Conservation (phyloP, 2,797 vertebrate species). For the Tragelaphus oryx region DNA sequence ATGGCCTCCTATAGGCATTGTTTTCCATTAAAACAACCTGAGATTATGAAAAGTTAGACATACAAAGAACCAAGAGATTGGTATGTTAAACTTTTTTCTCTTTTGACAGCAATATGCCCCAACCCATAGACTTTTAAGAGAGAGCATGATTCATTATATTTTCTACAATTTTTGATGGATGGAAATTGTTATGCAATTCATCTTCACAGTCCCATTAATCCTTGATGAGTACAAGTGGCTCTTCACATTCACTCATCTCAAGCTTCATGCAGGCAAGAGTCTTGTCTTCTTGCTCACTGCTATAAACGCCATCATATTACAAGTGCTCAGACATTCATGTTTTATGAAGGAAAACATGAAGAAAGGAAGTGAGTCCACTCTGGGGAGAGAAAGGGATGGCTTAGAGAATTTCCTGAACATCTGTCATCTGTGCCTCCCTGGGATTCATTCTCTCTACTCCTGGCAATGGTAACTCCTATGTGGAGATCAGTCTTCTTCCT, state of each 20-base stretch:
- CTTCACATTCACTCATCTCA: background rate
- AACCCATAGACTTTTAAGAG: background rate
- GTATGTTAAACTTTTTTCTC: background rate
- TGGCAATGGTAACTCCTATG: background rate
- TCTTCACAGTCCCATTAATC: fast-evolving
- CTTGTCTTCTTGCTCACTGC: background rate
- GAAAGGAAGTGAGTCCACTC: background rate
- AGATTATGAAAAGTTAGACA: background rate
- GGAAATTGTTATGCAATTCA: background rate
- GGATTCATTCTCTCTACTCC: background rate
- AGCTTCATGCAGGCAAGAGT: background rate
- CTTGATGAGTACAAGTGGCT: background rate
- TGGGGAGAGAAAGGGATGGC: background rate
- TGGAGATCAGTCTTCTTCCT: background rate
- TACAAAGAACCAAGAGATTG: background rate
- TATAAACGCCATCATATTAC: background rate
- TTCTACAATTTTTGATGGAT: background rate
- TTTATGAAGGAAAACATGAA: background rate
- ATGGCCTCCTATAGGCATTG: background rate
- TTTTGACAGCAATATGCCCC: background rate
- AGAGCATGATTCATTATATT: background rate
- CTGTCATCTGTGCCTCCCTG: background rate
- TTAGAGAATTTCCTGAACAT: background rate
- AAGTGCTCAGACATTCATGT: background rate
- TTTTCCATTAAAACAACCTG: background rate